phyloP scores from a whole-genome alignment of 1,140 invertebrate genomes.

The Bombus sylvicola region DNA sequence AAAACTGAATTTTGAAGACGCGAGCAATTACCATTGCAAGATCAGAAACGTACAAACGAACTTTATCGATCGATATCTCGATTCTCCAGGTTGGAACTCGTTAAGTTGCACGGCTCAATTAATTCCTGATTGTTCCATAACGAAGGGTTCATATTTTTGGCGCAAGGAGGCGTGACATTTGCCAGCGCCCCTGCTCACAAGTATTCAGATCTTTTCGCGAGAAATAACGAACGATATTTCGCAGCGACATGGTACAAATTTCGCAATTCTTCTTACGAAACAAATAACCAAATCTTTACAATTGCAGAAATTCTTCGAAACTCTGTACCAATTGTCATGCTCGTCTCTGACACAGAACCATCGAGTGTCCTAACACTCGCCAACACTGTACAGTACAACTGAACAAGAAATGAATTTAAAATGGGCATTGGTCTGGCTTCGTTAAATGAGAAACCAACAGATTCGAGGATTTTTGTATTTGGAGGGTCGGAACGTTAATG shows the following conservation, averaged over 20 bases:
- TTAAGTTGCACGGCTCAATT: background rate
- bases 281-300: too few species aligned
- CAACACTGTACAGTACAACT: too few species aligned
- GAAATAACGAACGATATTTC: too few species aligned
- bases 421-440: too few species aligned
- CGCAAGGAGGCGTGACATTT: background rate
- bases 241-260: too few species aligned
- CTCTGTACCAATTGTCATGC: too few species aligned
- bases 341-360: too few species aligned
- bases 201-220: background rate
- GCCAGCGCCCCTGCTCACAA: background rate
- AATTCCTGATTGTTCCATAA: conserved; percentile 2
- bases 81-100: background rate
- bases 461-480: background rate
- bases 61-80: background rate
- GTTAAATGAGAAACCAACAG: too few species aligned
- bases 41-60: background rate
- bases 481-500: background rate
- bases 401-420: too few species aligned
- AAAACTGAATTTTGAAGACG: background rate
- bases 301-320: too few species aligned
- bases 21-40: background rate
- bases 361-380: too few species aligned
- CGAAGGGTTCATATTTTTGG: background rate
- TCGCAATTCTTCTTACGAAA: too few species aligned